A percentile compares a stretch with the other conserved stretches of the same genome.
These are phyloP conservation scores for Ptychodera flava DNA, from an alignment of 35 echinoderm and acorn worm genomes.

Conservation along the genomic window DNA sequence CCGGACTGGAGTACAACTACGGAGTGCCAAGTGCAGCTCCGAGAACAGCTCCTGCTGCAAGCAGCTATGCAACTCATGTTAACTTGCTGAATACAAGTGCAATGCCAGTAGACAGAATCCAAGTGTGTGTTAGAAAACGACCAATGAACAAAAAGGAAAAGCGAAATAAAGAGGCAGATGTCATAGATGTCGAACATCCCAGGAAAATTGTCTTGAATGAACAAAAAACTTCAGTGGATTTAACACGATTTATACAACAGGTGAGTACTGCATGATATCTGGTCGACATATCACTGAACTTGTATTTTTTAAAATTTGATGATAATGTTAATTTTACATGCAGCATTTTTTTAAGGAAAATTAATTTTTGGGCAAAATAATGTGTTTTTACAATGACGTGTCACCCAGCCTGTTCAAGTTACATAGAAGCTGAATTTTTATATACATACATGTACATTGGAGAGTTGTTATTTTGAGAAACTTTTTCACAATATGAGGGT, in stretches of 20 bases:
- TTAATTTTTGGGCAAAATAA: neutral
- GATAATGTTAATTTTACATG: no score
- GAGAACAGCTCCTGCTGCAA: neutral
- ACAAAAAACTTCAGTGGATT: slow-evolving; percentile 58
- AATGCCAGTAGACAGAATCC: slow-evolving; percentile 31
- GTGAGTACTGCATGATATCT: no score
- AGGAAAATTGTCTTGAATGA: slow-evolving; percentile 54
- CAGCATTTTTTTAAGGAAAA: no score
- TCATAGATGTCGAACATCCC: slow-evolving; percentile 29
- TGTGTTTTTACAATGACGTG: neutral
- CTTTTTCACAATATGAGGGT: neutral
- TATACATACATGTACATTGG: no score
- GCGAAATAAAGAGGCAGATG: slow-evolving; percentile 48
- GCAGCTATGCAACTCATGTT: neutral
- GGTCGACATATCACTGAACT: no score
- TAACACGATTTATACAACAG: slow-evolving; percentile 66
- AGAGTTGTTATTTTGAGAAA: no score
- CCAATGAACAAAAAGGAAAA: slow-evolving; percentile 65
- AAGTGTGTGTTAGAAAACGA: slow-evolving; percentile 81
- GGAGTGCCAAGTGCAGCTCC: slow-evolving; percentile 38
- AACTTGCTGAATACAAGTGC: neutral
- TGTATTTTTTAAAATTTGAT: no score
- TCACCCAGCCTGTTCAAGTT: no score
- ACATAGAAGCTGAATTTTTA: no score
- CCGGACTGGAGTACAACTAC: slow-evolving; percentile 55